Evolutionary conservation across 1,140 invertebrate species (phyloP).

Genomic region (Chymomyza costata): DNA sequence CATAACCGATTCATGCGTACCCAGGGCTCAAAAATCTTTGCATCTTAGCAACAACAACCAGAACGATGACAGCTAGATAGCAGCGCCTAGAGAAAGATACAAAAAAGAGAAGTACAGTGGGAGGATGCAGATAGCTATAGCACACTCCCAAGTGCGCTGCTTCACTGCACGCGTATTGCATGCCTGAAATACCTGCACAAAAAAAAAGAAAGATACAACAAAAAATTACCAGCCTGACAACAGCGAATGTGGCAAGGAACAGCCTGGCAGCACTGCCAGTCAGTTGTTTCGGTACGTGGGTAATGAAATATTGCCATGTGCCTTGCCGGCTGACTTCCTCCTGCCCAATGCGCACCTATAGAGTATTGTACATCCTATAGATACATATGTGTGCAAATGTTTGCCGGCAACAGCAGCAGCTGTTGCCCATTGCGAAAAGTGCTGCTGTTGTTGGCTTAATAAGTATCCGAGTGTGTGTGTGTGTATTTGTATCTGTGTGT

Average conservation of each 20-base stretch:
- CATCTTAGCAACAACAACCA: conserved; percentile 30
- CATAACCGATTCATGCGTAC: conserved; percentile 13
- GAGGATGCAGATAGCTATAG: background rate
- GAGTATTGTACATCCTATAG: background rate
- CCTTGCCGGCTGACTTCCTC: conserved; percentile 25
- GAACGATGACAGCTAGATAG: conserved; percentile 33
- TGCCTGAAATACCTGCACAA: conserved; percentile 53
- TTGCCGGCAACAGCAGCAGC: conserved; percentile 64
- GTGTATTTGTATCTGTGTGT: too few relatives aligned
- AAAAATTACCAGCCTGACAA: conserved; percentile 2
- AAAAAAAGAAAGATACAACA: too few relatives aligned
- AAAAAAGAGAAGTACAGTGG: too few relatives aligned
- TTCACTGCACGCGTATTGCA: conserved; percentile 25
- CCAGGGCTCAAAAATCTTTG: conserved; percentile 8
- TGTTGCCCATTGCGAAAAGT: conserved; percentile 20
- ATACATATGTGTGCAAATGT: conserved; percentile 46
- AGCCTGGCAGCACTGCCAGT: conserved; percentile 9
- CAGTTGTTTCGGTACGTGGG: conserved; percentile 37
- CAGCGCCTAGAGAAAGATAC: conserved; percentile 10
- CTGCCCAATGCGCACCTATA: conserved; percentile 3
- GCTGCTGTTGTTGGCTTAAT: conserved; percentile 31
- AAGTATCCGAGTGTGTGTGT: too few relatives aligned
- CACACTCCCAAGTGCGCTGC: conserved; percentile 2
- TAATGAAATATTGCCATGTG: conserved; percentile 70
- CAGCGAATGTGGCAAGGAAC: conserved; percentile 18